A percentile compares a stretch with the other conserved stretches of the same genome.
Conservation (phyloP, 2,797 vertebrate genomes). For the Antrozous pallidus region DNA sequence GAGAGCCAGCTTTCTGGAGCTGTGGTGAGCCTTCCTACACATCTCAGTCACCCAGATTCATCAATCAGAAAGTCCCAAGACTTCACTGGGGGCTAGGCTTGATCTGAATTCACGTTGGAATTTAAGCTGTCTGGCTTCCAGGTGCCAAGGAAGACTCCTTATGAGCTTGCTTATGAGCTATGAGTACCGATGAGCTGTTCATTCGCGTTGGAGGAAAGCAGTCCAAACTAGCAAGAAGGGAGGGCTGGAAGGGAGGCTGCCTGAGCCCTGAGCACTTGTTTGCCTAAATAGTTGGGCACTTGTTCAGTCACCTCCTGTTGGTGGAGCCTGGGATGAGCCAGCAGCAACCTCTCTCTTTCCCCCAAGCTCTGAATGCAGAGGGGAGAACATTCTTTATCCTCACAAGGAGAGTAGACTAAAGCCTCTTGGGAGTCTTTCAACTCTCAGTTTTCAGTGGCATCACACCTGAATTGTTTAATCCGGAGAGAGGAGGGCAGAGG, state of each 20-base stretch:
- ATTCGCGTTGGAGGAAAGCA: background rate
- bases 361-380: background rate
- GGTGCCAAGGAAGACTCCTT: background rate
- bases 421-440: background rate
- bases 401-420: background rate
- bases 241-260: background rate
- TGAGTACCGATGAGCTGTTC: background rate
- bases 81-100: background rate
- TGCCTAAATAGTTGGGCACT: background rate
- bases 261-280: background rate
- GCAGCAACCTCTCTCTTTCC: too few relatives aligned
- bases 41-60: background rate
- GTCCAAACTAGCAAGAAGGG: background rate
- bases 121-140: background rate
- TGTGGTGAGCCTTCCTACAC: fast-evolving
- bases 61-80: background rate
- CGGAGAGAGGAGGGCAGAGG: background rate
- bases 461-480: background rate
- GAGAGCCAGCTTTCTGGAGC: background rate
- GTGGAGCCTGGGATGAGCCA: background rate
- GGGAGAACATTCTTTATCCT: background rate
- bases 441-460: background rate
- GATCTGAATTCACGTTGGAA: background rate
- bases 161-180: background rate
- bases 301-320: background rate